A percentile compares a stretch with the other conserved stretches of the same genome.
These are phyloP conservation scores for Acanthoscelides obtectus DNA, from an alignment of 2,888 invertebrate species.

Conservation along the genomic window DNA sequence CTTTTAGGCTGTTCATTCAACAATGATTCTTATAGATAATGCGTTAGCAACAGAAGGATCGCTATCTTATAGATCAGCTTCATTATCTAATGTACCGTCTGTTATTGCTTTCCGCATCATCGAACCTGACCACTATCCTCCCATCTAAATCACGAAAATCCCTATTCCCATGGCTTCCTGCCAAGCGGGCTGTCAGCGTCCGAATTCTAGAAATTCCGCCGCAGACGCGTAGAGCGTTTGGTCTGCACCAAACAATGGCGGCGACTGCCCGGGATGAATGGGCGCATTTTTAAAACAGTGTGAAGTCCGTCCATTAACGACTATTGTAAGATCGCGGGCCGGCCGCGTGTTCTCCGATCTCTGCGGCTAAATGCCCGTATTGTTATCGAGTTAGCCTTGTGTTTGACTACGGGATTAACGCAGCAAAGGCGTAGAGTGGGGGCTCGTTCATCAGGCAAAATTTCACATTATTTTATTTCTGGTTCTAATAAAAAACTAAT, in stretches of 20 bases:
- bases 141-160: background rate
- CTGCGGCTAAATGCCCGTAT: conserved; percentile 40
- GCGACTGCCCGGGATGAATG: conserved; percentile 37
- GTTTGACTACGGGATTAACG: conserved; percentile 45
- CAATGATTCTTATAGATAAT: no score
- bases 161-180: background rate
- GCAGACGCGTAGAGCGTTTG: background rate
- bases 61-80: background rate
- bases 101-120: background rate
- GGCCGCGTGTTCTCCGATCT: conserved; percentile 29
- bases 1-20: no score
- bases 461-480: no score
- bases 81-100: background rate
- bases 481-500: no score
- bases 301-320: conserved; percentile 45
- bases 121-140: background rate
- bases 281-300: conserved; percentile 49
- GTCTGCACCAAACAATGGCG: conserved; percentile 28
- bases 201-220: background rate
- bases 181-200: background rate
- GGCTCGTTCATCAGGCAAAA: no score
- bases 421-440: conserved; percentile 29
- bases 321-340: conserved; percentile 30
- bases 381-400: conserved; percentile 46
- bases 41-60: background rate